Base-by-base conservation (phyloP, 2,888 invertebrate species). In the Petrophora chlorosata region DNA sequence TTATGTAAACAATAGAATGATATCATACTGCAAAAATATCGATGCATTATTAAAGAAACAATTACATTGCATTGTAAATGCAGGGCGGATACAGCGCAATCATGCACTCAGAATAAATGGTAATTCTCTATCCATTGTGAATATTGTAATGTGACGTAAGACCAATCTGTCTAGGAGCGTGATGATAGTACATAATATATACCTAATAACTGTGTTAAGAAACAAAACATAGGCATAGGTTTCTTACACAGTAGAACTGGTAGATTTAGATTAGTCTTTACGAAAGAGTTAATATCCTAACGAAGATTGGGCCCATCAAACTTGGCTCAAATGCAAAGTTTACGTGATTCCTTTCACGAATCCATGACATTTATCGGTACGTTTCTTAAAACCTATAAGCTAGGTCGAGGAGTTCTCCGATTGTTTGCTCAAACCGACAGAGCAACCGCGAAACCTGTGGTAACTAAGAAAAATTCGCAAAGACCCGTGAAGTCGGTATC, bases 291-390 rank as follows among this genome's bases (percentile, higher is more conserved):
- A n/a, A n/a, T n/a, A n/a, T n/a, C n/a, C n/a, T n/a, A n/a, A n/a
- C n/a, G n/a, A n/a, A n/a, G n/a, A 7, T 9, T 33, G 12, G 17
- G n/a, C n/a, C 32, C 33, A 33, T 42, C 43, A 46, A 49, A 33
- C 59, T 56, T 51, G 56, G 45, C 57, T 53, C 14, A 53, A 41
- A 44, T 52, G 52, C 42, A 43, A 41, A 32, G 52, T 53, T 63
- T 63, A 65, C 65, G 63, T 63, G 61, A 65, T 49, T 48, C 50
- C 26, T 55, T 59, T 63, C 61, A 65, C 58, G 64, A 67, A 53
- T 50, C 53, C 55, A 53, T 62, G 61, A 61, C 63, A 64, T 63
- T 63, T 60, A 58, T 56, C 17, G 50, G 53, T 59, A 59, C 54
- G 59, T 55, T 61, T 56, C 55, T 44, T 22, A 55, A 51, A 55